phyloP scores from a whole-genome alignment of 2,113 vertebrate genomes.

The Cyanoliseus patagonus region DNA sequence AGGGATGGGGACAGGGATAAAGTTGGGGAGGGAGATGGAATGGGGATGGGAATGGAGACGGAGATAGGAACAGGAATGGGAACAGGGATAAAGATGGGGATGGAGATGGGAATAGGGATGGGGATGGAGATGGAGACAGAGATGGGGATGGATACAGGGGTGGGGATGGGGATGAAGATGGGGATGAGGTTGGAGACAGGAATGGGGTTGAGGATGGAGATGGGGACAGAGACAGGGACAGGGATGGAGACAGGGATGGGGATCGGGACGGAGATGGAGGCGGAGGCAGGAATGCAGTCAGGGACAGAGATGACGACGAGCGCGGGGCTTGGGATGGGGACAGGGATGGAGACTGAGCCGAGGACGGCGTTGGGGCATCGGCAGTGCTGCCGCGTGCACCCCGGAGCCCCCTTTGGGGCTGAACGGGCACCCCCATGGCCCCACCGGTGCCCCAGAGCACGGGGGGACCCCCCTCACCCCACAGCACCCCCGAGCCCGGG shows the following conservation, averaged over 20 bases:
- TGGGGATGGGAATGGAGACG: fast-evolving
- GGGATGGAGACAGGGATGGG: too few relatives aligned
- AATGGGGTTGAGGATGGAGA: background rate
- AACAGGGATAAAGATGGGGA: background rate
- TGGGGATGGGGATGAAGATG: fast-evolving
- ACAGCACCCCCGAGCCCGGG: background rate
- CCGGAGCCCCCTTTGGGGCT: background rate
- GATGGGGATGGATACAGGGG: fast-evolving
- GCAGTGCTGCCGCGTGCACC: background rate
- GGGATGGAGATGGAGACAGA: fast-evolving
- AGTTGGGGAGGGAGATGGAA: background rate
- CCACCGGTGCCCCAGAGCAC: background rate
- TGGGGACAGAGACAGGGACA: fast-evolving
- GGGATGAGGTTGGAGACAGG: fast-evolving
- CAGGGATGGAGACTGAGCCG: background rate
- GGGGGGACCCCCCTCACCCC: background rate
- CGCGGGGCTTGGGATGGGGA: background rate
- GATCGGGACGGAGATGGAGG: fast-evolving
- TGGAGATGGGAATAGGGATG: background rate
- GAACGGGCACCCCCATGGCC: background rate
- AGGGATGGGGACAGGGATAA: fast-evolving
- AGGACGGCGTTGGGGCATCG: background rate
- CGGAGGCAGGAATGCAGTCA: too few relatives aligned
- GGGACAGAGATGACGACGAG: background rate
- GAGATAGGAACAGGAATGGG: fast-evolving